Evolutionary conservation across 2,888 invertebrate genomes (phyloP).

Genomic region (Heliconius charithonia): DNA sequence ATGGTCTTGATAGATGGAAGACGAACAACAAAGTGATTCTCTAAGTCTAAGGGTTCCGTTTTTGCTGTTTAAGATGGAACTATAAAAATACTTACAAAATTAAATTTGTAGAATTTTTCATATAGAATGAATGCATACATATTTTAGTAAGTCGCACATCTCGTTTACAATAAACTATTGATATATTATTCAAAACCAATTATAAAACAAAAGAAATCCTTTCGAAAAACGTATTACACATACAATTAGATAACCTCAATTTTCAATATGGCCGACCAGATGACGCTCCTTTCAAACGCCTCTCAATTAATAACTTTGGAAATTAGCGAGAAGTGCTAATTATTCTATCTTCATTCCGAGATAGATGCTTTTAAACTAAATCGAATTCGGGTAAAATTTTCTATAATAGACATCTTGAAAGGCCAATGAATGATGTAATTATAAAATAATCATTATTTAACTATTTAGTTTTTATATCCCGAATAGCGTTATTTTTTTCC

Average conservation of each 20-base stretch:
- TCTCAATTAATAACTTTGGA: conserved; percentile 80
- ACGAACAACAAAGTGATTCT: too few relatives aligned
- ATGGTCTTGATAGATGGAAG: too few relatives aligned
- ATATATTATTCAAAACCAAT: not conserved
- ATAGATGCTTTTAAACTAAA: conserved; percentile 45
- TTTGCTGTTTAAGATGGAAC: too few relatives aligned
- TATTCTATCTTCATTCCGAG: conserved; percentile 71
- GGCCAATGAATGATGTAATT: conserved; percentile 2
- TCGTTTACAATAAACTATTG: not conserved
- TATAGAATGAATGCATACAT: too few relatives aligned
- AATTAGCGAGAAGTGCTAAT: conserved; percentile 77
- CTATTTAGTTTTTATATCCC: not conserved
- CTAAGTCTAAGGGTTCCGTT: too few relatives aligned
- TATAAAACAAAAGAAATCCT: conserved; percentile 34
- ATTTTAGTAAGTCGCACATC: too few relatives aligned
- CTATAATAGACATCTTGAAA: conserved; percentile 21
- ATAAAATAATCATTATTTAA: not conserved
- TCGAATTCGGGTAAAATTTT: conserved; percentile 52
- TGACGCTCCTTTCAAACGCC: conserved; percentile 73
- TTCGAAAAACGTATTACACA: conserved; percentile 43
- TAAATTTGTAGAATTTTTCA: too few relatives aligned
- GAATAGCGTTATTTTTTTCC: too few relatives aligned
- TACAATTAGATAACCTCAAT: conserved; percentile 51
- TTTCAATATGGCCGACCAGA: conserved; percentile 60
- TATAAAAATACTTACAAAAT: too few relatives aligned